Evolutionary conservation across 2,113 vertebrate genomes (phyloP), one percentile per base, ranked within the genome.

Genomic region (Misgurnus anguillicaudatus): DNA sequence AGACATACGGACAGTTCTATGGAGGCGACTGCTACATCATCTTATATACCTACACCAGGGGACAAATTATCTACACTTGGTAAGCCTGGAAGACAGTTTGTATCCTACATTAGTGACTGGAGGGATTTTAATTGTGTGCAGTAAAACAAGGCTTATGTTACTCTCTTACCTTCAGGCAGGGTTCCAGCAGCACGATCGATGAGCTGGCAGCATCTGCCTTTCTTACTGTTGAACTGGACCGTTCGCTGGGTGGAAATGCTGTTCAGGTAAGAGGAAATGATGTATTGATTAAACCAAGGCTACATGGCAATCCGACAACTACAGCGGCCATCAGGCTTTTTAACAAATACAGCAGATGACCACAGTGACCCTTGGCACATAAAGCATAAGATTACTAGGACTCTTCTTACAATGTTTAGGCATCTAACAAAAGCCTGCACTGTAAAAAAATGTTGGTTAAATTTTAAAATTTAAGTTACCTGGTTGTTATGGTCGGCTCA

Each of bases 21-120:
- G 94, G 96, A 1, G 96, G 95, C 2, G 96, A 97, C 88, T 96
- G 95, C 86, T 97, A 97, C 89, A 95, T 98, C 69, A 94, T 97
- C 74, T 92, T 98, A 70, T 98, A 98, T 84, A 95, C 94, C 6
- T 96, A 97, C 11, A 81, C 85, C 64, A 90, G 58, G 84, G 93
- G 95, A 41, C 91, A 94, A 86, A 94, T 98, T 63, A 98, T 98
- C 86, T 98, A 98, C 82, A 97, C 94, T 0, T 98, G 96, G 96
- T 98, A 88, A 66, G 82, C 9, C 14, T 69, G 6, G 10, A 69
- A 14, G 65, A 55, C 13, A 17, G 5, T 45, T 5, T 58, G 51
- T 61, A 41, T 13, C 14, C 13, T 55, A 39, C 10, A 19, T 48
- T 17, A 58, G 19, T 31, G 13, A 51, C 9, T 24, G 47, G 57